These are phyloP conservation scores for Bombylius discolor DNA, from an alignment of 2,888 invertebrate species.

Conservation along the genomic window DNA sequence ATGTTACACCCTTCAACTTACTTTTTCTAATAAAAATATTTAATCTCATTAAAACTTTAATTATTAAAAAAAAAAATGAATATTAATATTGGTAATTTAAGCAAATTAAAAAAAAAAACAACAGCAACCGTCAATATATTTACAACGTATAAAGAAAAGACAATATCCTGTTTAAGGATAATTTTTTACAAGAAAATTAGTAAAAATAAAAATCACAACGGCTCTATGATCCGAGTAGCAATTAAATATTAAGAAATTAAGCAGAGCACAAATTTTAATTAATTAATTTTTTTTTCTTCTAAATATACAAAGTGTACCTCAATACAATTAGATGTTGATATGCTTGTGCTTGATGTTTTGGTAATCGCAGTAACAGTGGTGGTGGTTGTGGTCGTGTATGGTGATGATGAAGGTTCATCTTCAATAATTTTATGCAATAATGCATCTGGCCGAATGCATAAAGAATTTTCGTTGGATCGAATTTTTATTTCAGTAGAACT, in stretches of 20 bases:
- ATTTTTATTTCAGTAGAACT: conserved; percentile 53
- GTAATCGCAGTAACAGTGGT: conserved; percentile 38
- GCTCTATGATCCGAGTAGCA: too few species aligned
- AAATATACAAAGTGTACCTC: neutral
- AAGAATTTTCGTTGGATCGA: conserved; percentile 54
- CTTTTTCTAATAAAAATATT: too few species aligned
- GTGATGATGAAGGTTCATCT: conserved; percentile 46
- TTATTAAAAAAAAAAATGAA: too few species aligned
- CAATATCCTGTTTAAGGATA: too few species aligned
- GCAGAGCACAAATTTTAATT: neutral
- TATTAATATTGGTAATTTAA: too few species aligned
- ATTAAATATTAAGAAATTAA: neutral
- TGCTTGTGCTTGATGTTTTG: neutral
- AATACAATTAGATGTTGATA: neutral
- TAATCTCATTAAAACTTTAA: too few species aligned
- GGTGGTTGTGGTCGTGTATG: conserved; percentile 30
- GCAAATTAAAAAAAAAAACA: too few species aligned
- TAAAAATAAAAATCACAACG: too few species aligned
- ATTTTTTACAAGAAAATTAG: too few species aligned
- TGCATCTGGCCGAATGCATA: conserved; percentile 56
- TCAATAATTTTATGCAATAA: conserved; percentile 43
- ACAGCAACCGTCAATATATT: too few species aligned
- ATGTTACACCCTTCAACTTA: too few species aligned
- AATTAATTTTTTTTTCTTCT: neutral
- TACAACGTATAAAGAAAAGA: too few species aligned